phyloP scores from a whole-genome alignment of 2,113 vertebrate species.

The Rattus rattus region DNA sequence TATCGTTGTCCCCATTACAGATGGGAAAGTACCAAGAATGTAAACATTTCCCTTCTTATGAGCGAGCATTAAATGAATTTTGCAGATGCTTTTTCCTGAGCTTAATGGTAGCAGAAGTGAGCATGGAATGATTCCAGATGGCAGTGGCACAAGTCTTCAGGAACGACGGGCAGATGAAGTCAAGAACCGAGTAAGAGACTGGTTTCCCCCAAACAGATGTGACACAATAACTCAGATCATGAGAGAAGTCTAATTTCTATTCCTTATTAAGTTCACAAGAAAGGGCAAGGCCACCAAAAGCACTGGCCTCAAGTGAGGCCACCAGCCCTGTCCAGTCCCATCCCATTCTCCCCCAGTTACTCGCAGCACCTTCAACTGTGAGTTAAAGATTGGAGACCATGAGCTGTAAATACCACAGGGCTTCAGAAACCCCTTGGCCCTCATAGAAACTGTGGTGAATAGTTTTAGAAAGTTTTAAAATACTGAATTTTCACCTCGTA shows the following conservation, averaged over 20 bases:
- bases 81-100: background rate
- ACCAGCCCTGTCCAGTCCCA: background rate
- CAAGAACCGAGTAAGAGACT: background rate
- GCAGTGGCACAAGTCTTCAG: background rate
- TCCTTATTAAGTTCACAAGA: background rate
- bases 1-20: background rate
- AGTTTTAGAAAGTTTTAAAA: background rate
- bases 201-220: background rate
- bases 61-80: conserved; percentile 1
- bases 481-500: background rate
- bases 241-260: background rate
- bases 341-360: background rate
- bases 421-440: background rate
- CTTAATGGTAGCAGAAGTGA: background rate
- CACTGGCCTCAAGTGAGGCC: background rate
- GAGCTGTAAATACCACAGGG: background rate
- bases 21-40: background rate
- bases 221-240: background rate
- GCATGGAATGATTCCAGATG: background rate
- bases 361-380: background rate
- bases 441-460: rapidly evolving
- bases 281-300: background rate
- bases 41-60: too few relatives aligned
- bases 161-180: background rate
- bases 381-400: too few relatives aligned